Evolutionary conservation across 1,140 invertebrate species (phyloP), one percentile per base, ranked within the genome.

Genomic region (Odontomachus brunneus): DNA sequence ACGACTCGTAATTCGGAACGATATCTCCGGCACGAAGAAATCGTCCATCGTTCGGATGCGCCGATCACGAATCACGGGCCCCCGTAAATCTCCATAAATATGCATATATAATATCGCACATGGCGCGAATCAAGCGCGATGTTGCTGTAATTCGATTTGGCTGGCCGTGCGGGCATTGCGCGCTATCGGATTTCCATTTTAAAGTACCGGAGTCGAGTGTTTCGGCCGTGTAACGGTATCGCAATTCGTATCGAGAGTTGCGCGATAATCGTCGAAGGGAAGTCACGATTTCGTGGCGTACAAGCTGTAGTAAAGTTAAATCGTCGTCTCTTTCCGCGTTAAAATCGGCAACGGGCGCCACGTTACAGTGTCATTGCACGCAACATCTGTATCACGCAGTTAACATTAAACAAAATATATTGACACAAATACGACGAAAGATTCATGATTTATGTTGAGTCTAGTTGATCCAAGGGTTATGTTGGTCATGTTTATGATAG

Each of bases 181-280:
- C 69, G 5, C 78, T 73, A 71, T 82, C 55, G 78, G 29, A 82
- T 82, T 82, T 82, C 78, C 78, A 82, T 82, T 82, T 82, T 82
- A 78, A 78, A 78, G 66, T 78, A 78, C 63, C 51, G 51, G 66
- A 48, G 51, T 14, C 29, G 63, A 57, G 51, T 78, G 51, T 78
- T 69, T 78, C 63, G 33, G 55, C 49, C 75, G 17, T 78, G 33
- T 69, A 78, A 78, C 63, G 49, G 22, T 67, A 78, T 55, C 33
- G 75, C 51, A 78, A 65, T 15, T n/a, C 63, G 51, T 67, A 55
- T 78, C 63, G 38, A 19, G 26, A 24, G 57, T 60, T 11, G 44
- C n/a, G 57, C 33, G 75, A 78, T 69, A 78, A 78, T 78, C 51
- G 60, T 76, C 48, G 51, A 38, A 48, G 65, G 33, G 51, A 69